Evolutionary conservation across 2,888 invertebrate species (phyloP).

Genomic region (Frankliniella fusca): DNA sequence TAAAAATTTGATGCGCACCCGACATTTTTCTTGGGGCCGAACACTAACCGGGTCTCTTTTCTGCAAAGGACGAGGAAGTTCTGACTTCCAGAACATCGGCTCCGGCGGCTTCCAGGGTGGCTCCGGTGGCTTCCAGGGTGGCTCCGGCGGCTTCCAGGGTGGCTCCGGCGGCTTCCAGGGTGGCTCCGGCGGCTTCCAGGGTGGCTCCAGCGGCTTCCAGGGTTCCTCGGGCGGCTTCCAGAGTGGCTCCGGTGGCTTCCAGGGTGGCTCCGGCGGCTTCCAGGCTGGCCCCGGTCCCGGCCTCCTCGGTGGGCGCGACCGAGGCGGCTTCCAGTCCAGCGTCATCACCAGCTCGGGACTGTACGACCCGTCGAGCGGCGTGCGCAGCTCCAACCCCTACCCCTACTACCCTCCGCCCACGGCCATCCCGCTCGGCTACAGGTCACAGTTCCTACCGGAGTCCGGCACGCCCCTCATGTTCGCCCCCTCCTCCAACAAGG

Average conservation of each 20-base stretch:
- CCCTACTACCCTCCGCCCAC: slow-evolving; percentile 13
- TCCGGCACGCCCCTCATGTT: not conserved
- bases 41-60: not conserved
- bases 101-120: not conserved
- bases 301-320: not conserved
- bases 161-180: not conserved
- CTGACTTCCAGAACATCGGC: not conserved
- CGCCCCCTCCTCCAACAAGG: not conserved
- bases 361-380: slow-evolving; percentile 2
- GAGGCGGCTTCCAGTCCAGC: not conserved
- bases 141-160: not conserved
- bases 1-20: not conserved
- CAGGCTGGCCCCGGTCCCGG: not conserved
- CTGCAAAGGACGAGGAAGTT: not conserved
- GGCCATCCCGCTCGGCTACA: slow-evolving; percentile 2
- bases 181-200: not conserved
- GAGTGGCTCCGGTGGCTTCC: not conserved
- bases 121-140: not conserved
- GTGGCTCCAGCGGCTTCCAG: not conserved
- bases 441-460: not conserved
- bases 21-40: not conserved
- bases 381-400: not conserved
- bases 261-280: not conserved
- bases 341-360: slow-evolving; percentile 1
- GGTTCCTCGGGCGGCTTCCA: not conserved